A percentile compares a stretch with the other conserved stretches of the same genome.
These are phyloP conservation scores for Dermochelys coriacea DNA, from an alignment of 2,797 vertebrate species.

Conservation along the genomic window DNA sequence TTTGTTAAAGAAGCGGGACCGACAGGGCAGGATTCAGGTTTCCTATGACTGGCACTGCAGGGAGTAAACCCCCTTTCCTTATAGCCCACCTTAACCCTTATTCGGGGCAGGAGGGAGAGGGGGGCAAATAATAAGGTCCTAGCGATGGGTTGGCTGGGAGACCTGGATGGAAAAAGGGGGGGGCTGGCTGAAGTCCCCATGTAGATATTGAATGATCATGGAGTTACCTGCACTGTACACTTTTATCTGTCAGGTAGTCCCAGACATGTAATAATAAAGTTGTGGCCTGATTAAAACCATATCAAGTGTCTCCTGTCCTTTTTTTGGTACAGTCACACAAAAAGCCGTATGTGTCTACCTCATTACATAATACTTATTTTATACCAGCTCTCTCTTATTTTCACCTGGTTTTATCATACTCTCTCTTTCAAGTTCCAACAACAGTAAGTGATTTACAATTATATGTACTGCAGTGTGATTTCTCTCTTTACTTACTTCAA, in stretches of 20 bases:
- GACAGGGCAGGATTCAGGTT: background rate
- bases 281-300: background rate
- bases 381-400: fast-evolving
- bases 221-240: background rate
- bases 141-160: no score
- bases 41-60: no score
- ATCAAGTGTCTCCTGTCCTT: background rate
- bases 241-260: background rate
- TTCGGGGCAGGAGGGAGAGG: no score
- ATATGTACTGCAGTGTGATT: background rate
- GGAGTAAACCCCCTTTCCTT: no score
- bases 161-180: no score
- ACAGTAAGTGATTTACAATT: background rate
- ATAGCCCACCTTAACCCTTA: no score
- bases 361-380: background rate
- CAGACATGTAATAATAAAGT: background rate
- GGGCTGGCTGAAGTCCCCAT: no score
- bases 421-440: background rate
- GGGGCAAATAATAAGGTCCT: no score
- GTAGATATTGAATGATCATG: no score
- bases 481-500: background rate
- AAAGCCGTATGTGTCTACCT: background rate
- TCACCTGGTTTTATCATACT: background rate
- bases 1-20: background rate
- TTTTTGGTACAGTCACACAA: background rate